A percentile compares a stretch with the other conserved stretches of the same genome.
Evolutionary conservation across 1,140 invertebrate genomes (phyloP).

Genomic region (roundworm (Caenorhabditis elegans)): DNA sequence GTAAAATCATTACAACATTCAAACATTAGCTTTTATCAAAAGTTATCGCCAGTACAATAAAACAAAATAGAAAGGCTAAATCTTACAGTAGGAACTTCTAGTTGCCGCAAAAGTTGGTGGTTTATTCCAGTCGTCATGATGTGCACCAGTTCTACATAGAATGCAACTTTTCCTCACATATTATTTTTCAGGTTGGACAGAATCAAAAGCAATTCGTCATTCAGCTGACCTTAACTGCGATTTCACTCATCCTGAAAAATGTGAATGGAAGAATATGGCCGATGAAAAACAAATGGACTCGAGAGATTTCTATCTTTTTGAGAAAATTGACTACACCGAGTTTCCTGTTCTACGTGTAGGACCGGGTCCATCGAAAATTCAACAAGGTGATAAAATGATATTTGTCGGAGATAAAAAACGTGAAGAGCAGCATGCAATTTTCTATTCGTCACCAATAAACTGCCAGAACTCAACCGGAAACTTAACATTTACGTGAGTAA

Average conservation of each 20-base stretch:
- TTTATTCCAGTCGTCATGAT: no score
- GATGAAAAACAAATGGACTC: conserved; percentile 51
- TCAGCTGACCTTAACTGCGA: conserved; percentile 61
- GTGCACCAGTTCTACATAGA: no score
- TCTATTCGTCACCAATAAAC: conserved; percentile 54
- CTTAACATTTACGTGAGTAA: conserved; percentile 58
- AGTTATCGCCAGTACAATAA: no score
- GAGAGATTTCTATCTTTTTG: conserved; percentile 60
- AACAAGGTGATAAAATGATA: conserved; percentile 55
- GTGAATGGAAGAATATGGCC: conserved; percentile 58
- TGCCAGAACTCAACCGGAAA: conserved; percentile 59
- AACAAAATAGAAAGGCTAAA: no score
- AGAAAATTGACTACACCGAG: conserved; percentile 58
- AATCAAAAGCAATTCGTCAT: conserved; percentile 47
- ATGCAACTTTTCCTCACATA: no score
- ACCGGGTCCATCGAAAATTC: conserved; percentile 62
- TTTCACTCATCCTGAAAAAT: conserved; percentile 55
- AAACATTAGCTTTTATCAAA: no score
- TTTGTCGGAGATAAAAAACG: conserved; percentile 57
- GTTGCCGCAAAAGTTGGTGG: no score
- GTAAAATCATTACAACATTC: no score
- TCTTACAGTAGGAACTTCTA: no score
- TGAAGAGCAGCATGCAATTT: conserved; percentile 57
- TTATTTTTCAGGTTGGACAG: background rate
- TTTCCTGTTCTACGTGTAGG: conserved; percentile 60